A percentile compares a stretch with the other conserved stretches of the same genome.
These are phyloP conservation scores for Drosophila suboccidentalis DNA, from an alignment of 2,888 invertebrate genomes.

Conservation along the genomic window DNA sequence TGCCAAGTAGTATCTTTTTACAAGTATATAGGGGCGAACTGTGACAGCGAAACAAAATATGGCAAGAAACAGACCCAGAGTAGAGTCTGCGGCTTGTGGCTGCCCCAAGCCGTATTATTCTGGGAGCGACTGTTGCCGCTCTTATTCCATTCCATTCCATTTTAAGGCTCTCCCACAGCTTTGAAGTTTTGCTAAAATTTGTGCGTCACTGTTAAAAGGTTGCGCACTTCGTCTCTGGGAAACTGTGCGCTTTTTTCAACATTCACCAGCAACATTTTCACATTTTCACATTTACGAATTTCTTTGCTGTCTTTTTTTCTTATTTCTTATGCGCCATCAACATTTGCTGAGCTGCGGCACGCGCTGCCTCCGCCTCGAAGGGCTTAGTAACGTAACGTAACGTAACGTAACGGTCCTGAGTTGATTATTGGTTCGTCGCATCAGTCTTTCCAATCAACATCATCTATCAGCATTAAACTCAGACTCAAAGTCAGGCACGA, in stretches of 20 bases:
- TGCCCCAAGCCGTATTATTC: conserved; percentile 20
- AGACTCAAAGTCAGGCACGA: conserved; percentile 53
- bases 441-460: conserved; percentile 78
- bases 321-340: conserved; percentile 32
- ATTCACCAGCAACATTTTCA: conserved; percentile 22
- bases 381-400: conserved; percentile 57
- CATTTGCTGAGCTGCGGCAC: conserved; percentile 68
- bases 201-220: conserved; percentile 69
- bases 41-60: conserved; percentile 51
- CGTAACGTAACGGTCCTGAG: conserved; percentile 54
- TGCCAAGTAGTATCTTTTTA: background rate
- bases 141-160: conserved; percentile 37
- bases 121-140: conserved; percentile 43
- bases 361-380: conserved; percentile 59
- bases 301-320: conserved; percentile 17
- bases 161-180: conserved; percentile 50
- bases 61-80: conserved; percentile 42
- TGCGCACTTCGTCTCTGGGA: conserved; percentile 37
- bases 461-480: conserved; percentile 73
- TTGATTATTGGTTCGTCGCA: conserved; percentile 81
- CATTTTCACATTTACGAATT: conserved; percentile 57
- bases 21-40: conserved; percentile 3
- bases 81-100: conserved; percentile 71
- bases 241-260: conserved; percentile 29
- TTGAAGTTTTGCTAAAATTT: conserved; percentile 54